Evolutionary conservation across 2,797 vertebrate species (phyloP), one percentile per base, ranked within the genome.

Genomic region (Mergus octosetaceus): DNA sequence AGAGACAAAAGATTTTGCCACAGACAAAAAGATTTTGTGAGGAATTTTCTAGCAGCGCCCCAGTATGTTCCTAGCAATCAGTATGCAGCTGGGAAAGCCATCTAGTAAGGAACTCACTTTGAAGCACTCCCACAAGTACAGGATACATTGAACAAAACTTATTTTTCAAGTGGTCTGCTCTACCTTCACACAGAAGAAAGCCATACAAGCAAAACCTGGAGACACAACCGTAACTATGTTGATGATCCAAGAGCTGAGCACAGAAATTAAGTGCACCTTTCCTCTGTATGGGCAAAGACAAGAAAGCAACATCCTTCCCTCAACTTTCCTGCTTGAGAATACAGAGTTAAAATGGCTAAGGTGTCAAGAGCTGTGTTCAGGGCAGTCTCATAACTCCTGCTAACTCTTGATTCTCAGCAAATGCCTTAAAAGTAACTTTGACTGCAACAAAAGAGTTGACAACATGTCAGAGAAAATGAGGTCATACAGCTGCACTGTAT

Each of bases 71-170:
- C 51, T 28, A 53, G 51, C 25, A 10, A 86, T 79, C 66, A 62
- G 74, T 64, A 60, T 18, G 53, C 60, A 86, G 77, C 73, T 60
- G 60, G 70, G 68, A 95, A 95, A 94, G 74, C 57, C 61, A 89
- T 80, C 93, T 65, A 91, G 65, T 38, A 87, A 78, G 66, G 13
- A 72, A 65, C n/a, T 57, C 81, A 64, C 38, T 94, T 90, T 94
- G 85, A 94, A 87, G 56, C n/a, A 56, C 86, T 91, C 90, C 83
- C 47, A 47, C 71, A 68, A 86, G 74, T 74, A 91, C 2, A 0
- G 32, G 38, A 71, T 73, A 87, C 79, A 85, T 56, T 38, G 78
- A 93, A 66, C 4, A 56, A 3, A 41, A 72, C 66, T 14, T 43
- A 65, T 73, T 91, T 73, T 86, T 74, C 5, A 86, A 81, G 70